phyloP scores from a whole-genome alignment of 2,888 invertebrate genomes.

The Ctenicera cuprea region DNA sequence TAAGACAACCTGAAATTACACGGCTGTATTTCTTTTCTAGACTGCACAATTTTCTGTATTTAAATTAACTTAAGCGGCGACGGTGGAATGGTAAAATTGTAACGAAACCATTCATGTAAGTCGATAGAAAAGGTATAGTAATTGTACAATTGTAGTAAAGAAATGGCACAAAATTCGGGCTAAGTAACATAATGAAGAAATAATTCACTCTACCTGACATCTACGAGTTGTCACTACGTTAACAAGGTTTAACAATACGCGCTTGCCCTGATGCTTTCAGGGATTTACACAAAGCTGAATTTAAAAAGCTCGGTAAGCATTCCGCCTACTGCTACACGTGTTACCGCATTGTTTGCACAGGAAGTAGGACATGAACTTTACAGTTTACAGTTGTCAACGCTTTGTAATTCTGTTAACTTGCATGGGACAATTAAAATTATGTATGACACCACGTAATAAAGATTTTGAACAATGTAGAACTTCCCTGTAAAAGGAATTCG shows the following conservation, averaged over 20 bases:
- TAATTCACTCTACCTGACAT: slow-evolving; percentile 37
- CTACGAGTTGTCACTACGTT: slow-evolving; percentile 16
- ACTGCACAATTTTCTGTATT: not conserved
- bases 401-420: too few species aligned
- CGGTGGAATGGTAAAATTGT: too few species aligned
- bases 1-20: slow-evolving; percentile 9
- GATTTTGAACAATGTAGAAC: too few species aligned
- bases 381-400: slow-evolving; percentile 25
- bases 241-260: too few species aligned
- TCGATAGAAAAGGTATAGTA: too few species aligned
- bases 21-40: not conserved
- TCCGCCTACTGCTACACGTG: slow-evolving; percentile 45
- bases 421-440: too few species aligned
- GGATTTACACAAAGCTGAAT: slow-evolving; percentile 35
- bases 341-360: slow-evolving; percentile 34
- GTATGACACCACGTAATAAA: too few species aligned
- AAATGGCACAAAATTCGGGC: too few species aligned
- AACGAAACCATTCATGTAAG: too few species aligned
- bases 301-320: slow-evolving; percentile 32
- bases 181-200: slow-evolving; percentile 31
- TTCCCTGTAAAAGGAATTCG: too few species aligned
- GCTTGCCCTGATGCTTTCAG: slow-evolving; percentile 9
- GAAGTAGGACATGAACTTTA: slow-evolving; percentile 29
- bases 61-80: too few species aligned
- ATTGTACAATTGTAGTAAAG: too few species aligned